Base-by-base conservation (phyloP, 2,113 vertebrate genomes). In the Coregonus clupeaformis region DNA sequence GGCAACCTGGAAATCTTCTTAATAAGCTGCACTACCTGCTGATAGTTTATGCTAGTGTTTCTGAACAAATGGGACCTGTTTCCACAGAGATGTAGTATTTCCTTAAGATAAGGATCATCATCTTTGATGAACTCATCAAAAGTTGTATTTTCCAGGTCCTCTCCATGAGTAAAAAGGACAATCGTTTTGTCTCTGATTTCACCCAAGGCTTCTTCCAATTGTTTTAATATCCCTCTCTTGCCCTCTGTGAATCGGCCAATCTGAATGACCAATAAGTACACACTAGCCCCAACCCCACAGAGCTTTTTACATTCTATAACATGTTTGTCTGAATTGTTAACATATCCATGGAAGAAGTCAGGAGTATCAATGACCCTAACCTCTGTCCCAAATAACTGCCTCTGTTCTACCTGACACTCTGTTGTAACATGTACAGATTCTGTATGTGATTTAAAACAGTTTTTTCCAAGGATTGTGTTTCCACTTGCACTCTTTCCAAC, bases 41-140 rank as follows among this genome's bases (percentile, higher is more conserved):
- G 29, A 1, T 5, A 5, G 29, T 30, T 5, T 30, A 5, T 30
- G 4, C 29, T 5, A 30, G 4, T 30, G 27, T 68, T 68, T 18
- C n/a, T 68, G 29, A 68, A 30, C 16, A 68, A 18, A n/a, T 68
- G 30, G 29, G 7, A 68, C 66, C 32, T 30, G 66, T n/a, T n/a
- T 1, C 66, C 66, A 68, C 66, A 68, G 0, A 6, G 6, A 2
- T 11, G 0, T 6, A 68, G 14, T 3, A 68, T 11, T n/a, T 36
- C 0, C 6, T 45, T 1, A 9, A 68, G 66, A 3, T 68, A 5
- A 59, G 49, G 49, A 22, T 67, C 3, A 9, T 27, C 65, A 7
- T 27, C 27, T 5, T 18, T 27, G 9, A 67, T 30, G 18, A 29
- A 67, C 27, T 67, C 24, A n/a, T 3, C 65, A 29, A 29, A 14